These are phyloP conservation scores for Prinia subflava DNA, from an alignment of 2,113 vertebrate genomes.

Conservation along the genomic window DNA sequence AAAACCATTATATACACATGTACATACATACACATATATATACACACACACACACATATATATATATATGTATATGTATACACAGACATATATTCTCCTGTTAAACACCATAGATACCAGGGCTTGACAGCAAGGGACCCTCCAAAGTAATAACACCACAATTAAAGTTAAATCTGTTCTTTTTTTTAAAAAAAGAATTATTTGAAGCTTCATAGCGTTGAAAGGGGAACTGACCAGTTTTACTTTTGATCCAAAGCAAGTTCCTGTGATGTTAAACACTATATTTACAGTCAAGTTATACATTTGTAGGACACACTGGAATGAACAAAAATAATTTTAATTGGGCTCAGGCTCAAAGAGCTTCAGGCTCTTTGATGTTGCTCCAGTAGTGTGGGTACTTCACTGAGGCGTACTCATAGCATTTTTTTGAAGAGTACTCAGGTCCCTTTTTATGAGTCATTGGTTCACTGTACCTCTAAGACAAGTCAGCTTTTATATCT, in stretches of 20 bases:
- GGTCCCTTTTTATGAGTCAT: background rate
- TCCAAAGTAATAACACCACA: background rate
- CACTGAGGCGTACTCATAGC: background rate
- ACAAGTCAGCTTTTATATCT: background rate
- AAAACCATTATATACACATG: background rate
- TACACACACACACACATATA: accelerated
- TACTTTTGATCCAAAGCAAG: background rate
- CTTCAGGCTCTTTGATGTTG: background rate
- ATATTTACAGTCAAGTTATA: background rate
- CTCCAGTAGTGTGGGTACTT: background rate
- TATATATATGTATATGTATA: background rate
- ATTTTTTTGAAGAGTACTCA: too few relatives aligned
- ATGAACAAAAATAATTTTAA: background rate
- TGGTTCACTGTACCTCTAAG: background rate
- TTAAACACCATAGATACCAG: background rate
- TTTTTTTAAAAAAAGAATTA: too few relatives aligned
- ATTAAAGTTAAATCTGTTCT: background rate
- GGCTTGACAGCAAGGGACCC: background rate
- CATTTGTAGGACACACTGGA: background rate
- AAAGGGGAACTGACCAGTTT: background rate
- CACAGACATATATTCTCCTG: background rate
- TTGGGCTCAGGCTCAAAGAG: too few relatives aligned
- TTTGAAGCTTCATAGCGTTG: background rate
- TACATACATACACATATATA: accelerated
- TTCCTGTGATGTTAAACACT: background rate